Conservation (phyloP, 2,888 invertebrate genomes). For the Drosophila cracens region DNA sequence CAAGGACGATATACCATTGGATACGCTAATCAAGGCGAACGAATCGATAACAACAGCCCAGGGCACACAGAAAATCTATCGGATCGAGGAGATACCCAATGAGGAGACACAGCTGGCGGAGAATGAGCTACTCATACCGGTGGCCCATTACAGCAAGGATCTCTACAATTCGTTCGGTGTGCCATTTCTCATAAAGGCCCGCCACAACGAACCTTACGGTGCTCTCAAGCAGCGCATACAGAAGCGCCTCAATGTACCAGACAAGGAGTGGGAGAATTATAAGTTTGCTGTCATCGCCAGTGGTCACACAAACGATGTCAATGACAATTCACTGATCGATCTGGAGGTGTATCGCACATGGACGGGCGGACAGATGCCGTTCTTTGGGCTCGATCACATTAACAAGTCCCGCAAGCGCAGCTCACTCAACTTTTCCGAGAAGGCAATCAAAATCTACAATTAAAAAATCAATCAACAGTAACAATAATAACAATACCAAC, state of each 20-base stretch:
- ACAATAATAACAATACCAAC: conserved; percentile 9
- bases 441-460: conserved; percentile 99
- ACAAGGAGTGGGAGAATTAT: conserved; percentile 99
- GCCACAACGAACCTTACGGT: conserved; percentile 95
- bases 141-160: conserved; percentile 99
- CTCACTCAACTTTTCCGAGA: conserved; percentile 98
- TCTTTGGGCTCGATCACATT: conserved; percentile 98
- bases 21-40: conserved; percentile 84
- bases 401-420: conserved; percentile 98
- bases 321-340: conserved; percentile 86
- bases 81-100: conserved; percentile 97
- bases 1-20: conserved; percentile 89
- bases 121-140: conserved; percentile 96
- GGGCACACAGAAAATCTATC: conserved; percentile 87
- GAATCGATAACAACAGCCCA: conserved; percentile 83
- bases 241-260: conserved; percentile 95
- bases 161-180: conserved; percentile 96
- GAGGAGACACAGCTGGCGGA: conserved; percentile 93
- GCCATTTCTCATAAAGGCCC: conserved; percentile 95
- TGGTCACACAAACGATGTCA: conserved; percentile 93
- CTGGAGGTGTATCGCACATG: conserved; percentile 80
- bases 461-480: conserved; percentile 85
- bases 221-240: conserved; percentile 95
- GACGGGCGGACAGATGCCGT: conserved; percentile 90
- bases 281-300: conserved; percentile 96